Evolutionary conservation across 2,113 vertebrate species (phyloP), one percentile per base, ranked within the genome.

Genomic region (Misgurnus mizolepis): DNA sequence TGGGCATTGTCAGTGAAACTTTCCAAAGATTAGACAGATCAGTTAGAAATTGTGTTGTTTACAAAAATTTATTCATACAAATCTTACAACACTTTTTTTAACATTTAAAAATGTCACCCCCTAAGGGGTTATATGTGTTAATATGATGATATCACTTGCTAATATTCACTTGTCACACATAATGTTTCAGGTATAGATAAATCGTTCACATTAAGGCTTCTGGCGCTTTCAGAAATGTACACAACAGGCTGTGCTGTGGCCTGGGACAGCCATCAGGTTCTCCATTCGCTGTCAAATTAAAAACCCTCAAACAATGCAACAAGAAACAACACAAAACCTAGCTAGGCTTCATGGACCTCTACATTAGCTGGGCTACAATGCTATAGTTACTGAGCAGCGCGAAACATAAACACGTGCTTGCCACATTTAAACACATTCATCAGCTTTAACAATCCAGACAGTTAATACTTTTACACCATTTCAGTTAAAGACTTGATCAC

Each of bases 51-150:
- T 91, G 93, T 94, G 92, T 96, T 96, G 96, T 96, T 97, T 98
- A 97, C 94, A 98, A 96, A 98, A 98, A 97, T 98, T 98, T 98
- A 99, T 98, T 98, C 93, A 99, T 98, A 98, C 96, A 98, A 98
- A 98, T 95, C 95, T 96, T 97, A 97, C 96, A 98, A 93, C 95
- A 98, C 95, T 92, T 92, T 87, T 53, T 79, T 94, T 95, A 94
- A 98, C 97, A 99, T 94, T 96, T 95, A 96, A 95, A 96, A 97
- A 97, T 93, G 92, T 87, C 85, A 92, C 90, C 94, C 87, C 93
- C 94, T 94, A 93, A 93, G 93, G 95, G 95, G 95, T 93, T 89
- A 93, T 92, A 94, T 94, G 94, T 95, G 93, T 95, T 92, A 89
- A 93, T 91, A 95, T 92, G 89, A 91, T 58, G 89, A 91, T 89